phyloP scores from a whole-genome alignment of 2,888 invertebrate species.

The Polydrusus cervinus region DNA sequence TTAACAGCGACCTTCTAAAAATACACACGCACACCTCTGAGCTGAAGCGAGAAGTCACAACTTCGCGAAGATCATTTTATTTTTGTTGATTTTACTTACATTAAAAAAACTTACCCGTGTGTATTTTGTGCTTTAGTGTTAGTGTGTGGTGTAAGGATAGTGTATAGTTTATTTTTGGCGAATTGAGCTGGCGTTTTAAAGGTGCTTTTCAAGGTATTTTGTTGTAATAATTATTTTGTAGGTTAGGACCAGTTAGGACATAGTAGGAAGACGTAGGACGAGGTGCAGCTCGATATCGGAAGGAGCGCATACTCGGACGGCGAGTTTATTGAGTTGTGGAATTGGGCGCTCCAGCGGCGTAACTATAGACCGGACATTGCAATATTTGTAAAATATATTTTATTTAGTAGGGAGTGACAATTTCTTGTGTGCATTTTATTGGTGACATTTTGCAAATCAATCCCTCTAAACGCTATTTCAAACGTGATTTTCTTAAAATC shows the following conservation, averaged over 20 bases:
- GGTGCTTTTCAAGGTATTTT: no score
- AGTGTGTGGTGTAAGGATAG: background rate
- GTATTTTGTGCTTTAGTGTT: background rate
- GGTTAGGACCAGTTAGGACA: slow-evolving; percentile 20
- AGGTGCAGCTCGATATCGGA: slow-evolving; percentile 17
- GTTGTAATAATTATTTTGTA: slow-evolving; percentile 4
- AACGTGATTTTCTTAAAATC: no score
- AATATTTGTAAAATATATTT: background rate
- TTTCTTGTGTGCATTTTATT: no score
- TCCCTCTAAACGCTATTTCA: no score
- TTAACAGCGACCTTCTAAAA: slow-evolving; percentile 40
- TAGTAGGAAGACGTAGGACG: background rate
- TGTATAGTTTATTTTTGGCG: background rate
- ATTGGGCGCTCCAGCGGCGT: slow-evolving; percentile 8
- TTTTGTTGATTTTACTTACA: slow-evolving; percentile 1
- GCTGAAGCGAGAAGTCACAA: slow-evolving; percentile 12
- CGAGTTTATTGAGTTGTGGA: slow-evolving; percentile 11
- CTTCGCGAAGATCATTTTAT: slow-evolving; percentile 25
- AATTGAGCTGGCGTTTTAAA: background rate
- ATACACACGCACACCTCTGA: slow-evolving; percentile 40
- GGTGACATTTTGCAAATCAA: no score
- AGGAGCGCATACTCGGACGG: slow-evolving; percentile 14
- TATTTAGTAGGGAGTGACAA: no score
- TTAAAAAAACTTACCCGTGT: background rate
- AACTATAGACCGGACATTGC: background rate